Evolutionary conservation across 2,888 invertebrate species (phyloP).

Genomic region (Eupithecia vulgata): DNA sequence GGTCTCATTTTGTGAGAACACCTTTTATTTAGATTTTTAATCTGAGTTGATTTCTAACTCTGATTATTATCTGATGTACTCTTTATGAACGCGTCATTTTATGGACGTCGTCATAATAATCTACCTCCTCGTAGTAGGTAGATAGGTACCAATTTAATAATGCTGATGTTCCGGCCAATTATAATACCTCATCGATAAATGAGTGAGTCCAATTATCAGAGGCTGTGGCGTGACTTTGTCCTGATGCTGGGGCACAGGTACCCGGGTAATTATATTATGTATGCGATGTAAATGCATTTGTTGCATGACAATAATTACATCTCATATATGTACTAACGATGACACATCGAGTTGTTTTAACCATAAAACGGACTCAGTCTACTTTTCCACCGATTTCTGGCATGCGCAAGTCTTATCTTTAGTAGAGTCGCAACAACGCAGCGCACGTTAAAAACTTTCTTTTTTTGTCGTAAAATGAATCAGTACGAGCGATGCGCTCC

Average conservation of each 20-base stretch:
- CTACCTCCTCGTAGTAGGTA: not conserved
- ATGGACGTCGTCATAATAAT: not conserved
- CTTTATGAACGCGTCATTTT: not conserved
- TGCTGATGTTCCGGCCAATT: constrained; percentile 47
- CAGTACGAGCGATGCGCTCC: not conserved
- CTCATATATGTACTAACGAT: not conserved
- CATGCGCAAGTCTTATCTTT: not conserved
- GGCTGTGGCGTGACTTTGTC: constrained; percentile 45
- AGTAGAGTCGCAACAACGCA: not conserved
- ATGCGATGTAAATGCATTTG: constrained; percentile 35
- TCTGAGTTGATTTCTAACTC: not conserved
- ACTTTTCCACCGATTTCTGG: not conserved
- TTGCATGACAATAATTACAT: constrained; percentile 20
- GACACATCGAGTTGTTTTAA: constrained; percentile 3
- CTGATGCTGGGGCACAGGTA: not conserved
- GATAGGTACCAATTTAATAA: not conserved
- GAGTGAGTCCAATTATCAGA: constrained; percentile 46
- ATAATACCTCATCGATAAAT: constrained; percentile 51
- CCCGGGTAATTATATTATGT: not conserved
- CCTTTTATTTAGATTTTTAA: not conserved
- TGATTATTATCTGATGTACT: not conserved
- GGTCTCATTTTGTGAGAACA: not conserved
- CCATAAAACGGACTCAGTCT: not conserved
- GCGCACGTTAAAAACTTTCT: not conserved
- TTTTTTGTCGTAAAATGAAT: constrained; percentile 16